These are phyloP conservation scores for Ficedula albicollis DNA, from an alignment of 2,797 vertebrate genomes.

Conservation along the genomic window DNA sequence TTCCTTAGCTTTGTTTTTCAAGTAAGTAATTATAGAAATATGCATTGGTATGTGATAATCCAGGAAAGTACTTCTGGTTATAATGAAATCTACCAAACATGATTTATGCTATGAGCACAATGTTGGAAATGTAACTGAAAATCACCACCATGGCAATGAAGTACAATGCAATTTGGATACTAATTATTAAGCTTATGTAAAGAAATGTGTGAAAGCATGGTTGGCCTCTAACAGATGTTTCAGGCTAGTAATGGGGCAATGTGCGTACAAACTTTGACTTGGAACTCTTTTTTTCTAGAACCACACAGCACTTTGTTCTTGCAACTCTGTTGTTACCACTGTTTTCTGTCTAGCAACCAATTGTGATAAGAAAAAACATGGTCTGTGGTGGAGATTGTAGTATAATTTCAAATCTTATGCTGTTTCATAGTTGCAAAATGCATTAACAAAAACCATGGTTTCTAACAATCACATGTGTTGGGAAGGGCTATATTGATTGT, in stretches of 20 bases:
- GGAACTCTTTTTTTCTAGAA: neutral
- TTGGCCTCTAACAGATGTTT: neutral
- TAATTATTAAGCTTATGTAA: neutral
- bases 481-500: neutral
- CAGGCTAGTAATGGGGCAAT: neutral
- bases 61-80: neutral
- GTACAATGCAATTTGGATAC: neutral
- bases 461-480: neutral
- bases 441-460: neutral
- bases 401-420: neutral
- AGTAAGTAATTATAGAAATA: neutral
- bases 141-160: neutral
- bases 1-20: constrained; percentile 8
- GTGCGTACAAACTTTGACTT: neutral
- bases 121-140: neutral
- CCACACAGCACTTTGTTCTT: neutral
- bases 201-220: neutral
- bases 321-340: neutral
- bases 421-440: neutral
- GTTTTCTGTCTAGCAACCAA: neutral
- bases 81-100: neutral
- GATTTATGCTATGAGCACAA: accelerated
- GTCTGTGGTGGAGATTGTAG: neutral
- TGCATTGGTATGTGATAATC: neutral
- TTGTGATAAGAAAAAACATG: neutral